phyloP scores from a whole-genome alignment of 2,888 invertebrate species.

The Mayetiola destructor region DNA sequence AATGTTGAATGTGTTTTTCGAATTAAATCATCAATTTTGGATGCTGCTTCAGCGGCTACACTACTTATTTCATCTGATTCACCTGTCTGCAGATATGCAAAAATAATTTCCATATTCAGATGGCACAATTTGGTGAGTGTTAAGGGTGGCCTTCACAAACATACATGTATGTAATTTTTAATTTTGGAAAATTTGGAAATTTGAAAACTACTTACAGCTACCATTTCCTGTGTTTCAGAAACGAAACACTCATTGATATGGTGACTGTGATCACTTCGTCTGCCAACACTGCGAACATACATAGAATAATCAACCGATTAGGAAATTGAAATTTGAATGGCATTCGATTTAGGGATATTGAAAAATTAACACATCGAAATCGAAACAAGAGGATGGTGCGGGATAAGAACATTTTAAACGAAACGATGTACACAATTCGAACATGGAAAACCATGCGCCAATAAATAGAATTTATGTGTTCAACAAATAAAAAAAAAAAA shows the following conservation, averaged over 20 bases:
- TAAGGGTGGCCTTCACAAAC: conserved; percentile 1
- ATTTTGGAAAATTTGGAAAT: background rate
- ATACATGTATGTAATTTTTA: too few relatives aligned
- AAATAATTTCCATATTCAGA: background rate
- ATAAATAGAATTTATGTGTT: too few relatives aligned
- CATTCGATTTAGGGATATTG: too few relatives aligned
- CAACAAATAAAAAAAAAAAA: too few relatives aligned
- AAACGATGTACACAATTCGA: too few relatives aligned
- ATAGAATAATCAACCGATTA: background rate
- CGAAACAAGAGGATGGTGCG: too few relatives aligned
- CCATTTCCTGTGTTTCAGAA: conserved; percentile 75
- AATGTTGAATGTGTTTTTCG: background rate
- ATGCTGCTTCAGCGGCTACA: conserved; percentile 6
- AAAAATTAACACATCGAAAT: background rate
- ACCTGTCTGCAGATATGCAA: background rate
- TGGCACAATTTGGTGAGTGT: background rate
- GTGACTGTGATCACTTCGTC: conserved; percentile 60
- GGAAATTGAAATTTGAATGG: background rate
- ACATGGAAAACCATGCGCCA: too few relatives aligned
- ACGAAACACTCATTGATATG: conserved; percentile 72
- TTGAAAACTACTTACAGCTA: conserved; percentile 50
- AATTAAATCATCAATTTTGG: conserved; percentile 7
- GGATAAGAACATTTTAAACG: too few relatives aligned
- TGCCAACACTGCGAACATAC: conserved; percentile 52
- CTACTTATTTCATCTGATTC: background rate